These are phyloP conservation scores for Tapirus terrestris DNA, from an alignment of 2,113 vertebrate species.

Conservation along the genomic window DNA sequence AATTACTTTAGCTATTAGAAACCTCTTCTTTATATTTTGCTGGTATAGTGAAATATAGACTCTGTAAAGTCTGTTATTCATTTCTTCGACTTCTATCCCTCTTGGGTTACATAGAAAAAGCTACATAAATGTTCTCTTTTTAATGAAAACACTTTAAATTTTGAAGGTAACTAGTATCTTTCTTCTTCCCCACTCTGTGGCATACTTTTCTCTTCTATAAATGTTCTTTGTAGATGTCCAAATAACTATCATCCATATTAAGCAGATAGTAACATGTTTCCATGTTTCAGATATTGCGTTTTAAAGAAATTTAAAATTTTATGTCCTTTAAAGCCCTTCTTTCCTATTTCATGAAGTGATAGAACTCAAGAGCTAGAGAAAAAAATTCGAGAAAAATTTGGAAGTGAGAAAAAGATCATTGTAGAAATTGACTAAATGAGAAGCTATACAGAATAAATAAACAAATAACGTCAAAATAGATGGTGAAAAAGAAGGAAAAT, in stretches of 20 bases:
- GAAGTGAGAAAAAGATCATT: not conserved
- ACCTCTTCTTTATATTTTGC: not conserved
- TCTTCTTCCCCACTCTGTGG: not conserved
- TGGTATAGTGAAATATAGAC: too few species aligned
- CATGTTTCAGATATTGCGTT: not conserved
- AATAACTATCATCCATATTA: not conserved
- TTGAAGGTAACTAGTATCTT: not conserved
- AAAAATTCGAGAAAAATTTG: not conserved
- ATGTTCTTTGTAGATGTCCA: not conserved
- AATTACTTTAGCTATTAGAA: not conserved
- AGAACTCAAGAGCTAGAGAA: not conserved
- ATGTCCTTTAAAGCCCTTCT: not conserved
- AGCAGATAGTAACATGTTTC: not conserved
- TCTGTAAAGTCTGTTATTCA: not conserved
- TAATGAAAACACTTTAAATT: not conserved
- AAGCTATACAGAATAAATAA: not conserved
- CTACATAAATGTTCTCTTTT: not conserved
- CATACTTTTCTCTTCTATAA: not conserved
- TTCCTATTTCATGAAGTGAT: not conserved
- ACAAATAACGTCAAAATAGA: not conserved
- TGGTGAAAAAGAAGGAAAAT: not conserved
- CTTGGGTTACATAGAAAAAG: not conserved
- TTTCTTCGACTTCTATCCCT: not conserved
- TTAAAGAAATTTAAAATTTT: not conserved
- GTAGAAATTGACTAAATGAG: not conserved